Base-by-base conservation (phyloP, 2,888 invertebrate genomes). In the Ashinkailepas kermadecensis region DNA sequence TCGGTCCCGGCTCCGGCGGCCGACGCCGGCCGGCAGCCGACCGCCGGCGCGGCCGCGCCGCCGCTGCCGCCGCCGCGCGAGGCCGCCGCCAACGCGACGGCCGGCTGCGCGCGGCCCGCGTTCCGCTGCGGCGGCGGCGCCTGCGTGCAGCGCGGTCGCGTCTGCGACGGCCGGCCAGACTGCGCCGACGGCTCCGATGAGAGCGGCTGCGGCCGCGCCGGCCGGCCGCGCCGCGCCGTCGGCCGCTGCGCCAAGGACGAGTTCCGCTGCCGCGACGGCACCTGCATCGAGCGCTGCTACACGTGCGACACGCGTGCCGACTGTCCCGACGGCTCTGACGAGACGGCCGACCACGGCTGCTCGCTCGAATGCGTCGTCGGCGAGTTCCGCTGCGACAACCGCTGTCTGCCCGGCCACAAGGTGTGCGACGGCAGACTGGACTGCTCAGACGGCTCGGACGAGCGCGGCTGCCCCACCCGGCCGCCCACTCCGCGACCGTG, bases 201-300 rank as follows among this genome's bases (percentile, higher is more conserved):
- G 65, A 9, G 0, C 6, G n/a, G n/a, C 8, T 23, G 65, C 23
- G n/a, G 23, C 9, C 65, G n/a, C 0, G 23, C 4, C 70, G 21
- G 70, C 23, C 70, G 39, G 25, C 39, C 25, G 13, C 13, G 13
- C 13, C 13, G 13, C 10, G 12, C 8, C 70, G 13, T 39, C 39
- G 13, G 70, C 70, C 7, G 70, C 10, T 25, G 70, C 39, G 13
- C 25, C 3, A 21, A 13, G 39, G n/a, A 39, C 39, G 70, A 70
- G 39, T 70, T 70, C 70, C 70, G 70, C 70, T 70, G 70, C 15
- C 25, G 15, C 12, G 39, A 39, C 70, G 70, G 70, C 70, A 70
- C 70, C 15, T 70, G 70, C 70, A 70, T 70, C 39, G 70, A 70
- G 13, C 70, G 39, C 12, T 70, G 70, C 39, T 70, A 70, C 70